Percentiles rank a stretch among this genome's conserved stretches.
Conservation (phyloP, 2,797 vertebrate genomes). For the Perodicticus potto region DNA sequence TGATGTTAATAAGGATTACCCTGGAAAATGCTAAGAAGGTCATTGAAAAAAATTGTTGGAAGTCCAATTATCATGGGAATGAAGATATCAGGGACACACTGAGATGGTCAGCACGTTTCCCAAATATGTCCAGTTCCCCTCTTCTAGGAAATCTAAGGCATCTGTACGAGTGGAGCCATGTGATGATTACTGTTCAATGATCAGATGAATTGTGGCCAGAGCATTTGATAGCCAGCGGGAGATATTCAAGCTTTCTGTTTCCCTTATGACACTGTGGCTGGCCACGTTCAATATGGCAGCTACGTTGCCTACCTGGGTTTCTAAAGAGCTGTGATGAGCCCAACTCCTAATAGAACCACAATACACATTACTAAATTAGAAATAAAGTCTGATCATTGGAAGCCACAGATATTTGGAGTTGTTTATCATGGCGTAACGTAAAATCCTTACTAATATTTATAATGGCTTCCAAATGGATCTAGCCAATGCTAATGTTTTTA, state of each 20-base stretch:
- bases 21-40: background rate
- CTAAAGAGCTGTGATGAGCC: background rate
- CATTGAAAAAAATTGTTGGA: background rate
- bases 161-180: background rate
- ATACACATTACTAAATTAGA: background rate
- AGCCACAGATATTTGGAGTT: background rate
- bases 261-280: background rate
- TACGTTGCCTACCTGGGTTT: background rate
- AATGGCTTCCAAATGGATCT: background rate
- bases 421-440: background rate
- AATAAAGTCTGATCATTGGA: background rate
- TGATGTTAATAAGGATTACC: background rate
- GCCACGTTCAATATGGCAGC: background rate
- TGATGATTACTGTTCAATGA: background rate
- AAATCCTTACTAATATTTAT: background rate
- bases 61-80: background rate
- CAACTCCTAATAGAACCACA: background rate
- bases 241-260: background rate
- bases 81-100: background rate
- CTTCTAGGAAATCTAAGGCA: background rate
- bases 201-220: background rate
- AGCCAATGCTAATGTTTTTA: background rate
- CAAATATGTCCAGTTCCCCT: background rate
- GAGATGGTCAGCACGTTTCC: background rate
- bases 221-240: background rate